These are phyloP conservation scores for Ophion costatus DNA, from an alignment of 2,888 invertebrate species.

Conservation along the genomic window DNA sequence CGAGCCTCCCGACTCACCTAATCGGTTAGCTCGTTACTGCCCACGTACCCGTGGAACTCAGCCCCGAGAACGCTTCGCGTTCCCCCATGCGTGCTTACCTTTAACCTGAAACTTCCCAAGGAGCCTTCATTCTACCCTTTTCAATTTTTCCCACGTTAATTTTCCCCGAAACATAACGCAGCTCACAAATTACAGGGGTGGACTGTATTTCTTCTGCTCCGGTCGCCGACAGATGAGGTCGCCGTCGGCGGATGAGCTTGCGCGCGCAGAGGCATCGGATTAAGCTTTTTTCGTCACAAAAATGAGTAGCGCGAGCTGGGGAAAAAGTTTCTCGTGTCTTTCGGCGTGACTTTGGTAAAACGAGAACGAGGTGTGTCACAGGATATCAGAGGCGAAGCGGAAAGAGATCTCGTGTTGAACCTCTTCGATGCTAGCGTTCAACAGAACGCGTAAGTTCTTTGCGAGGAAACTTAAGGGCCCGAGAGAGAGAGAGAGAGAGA, in stretches of 20 bases:
- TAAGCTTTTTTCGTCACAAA: not conserved
- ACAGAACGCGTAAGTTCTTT: slow-evolving; percentile 16
- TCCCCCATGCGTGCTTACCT: slow-evolving; percentile 1
- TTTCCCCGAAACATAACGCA: slow-evolving; percentile 19
- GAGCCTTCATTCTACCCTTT: not conserved
- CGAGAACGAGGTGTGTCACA: slow-evolving; percentile 73
- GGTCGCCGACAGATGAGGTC: slow-evolving; percentile 1
- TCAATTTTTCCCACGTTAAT: slow-evolving; percentile 38
- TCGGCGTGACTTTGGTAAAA: slow-evolving; percentile 79
- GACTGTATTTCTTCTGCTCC: slow-evolving; percentile 11
- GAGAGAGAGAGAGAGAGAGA: slow-evolving; percentile 4
- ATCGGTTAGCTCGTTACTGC: slow-evolving; percentile 72
- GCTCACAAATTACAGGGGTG: slow-evolving; percentile 39
- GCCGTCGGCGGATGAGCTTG: slow-evolving; percentile 11
- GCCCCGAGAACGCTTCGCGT: slow-evolving; percentile 47
- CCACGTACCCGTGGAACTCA: slow-evolving; percentile 32
- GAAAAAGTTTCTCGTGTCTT: slow-evolving; percentile 37
- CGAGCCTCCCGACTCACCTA: slow-evolving; percentile 66
- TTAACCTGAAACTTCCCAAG: slow-evolving; percentile 18
- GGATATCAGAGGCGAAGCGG: slow-evolving; percentile 68
- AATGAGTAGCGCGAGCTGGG: slow-evolving; percentile 25
- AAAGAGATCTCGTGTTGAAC: slow-evolving; percentile 54
- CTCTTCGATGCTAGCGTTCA: slow-evolving; percentile 35
- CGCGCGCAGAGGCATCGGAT: slow-evolving; percentile 27
- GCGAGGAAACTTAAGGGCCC: slow-evolving; percentile 22